phyloP scores from a whole-genome alignment of 2,113 vertebrate genomes.

The Myrmecophaga tridactyla region DNA sequence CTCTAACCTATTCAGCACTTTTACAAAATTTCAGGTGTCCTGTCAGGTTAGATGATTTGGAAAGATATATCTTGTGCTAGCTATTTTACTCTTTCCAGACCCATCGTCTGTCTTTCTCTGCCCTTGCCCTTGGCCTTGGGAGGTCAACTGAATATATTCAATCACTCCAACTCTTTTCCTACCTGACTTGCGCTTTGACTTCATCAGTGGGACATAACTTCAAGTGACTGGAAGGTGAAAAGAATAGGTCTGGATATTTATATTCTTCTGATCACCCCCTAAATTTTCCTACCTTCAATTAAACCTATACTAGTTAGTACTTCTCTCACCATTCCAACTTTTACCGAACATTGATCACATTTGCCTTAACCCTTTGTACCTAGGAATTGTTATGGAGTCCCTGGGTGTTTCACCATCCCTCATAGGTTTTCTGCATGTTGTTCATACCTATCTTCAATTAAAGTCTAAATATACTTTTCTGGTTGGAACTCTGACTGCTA shows the following conservation, averaged over 20 bases:
- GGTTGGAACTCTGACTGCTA: neutral
- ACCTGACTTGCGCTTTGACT: neutral
- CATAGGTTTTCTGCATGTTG: neutral
- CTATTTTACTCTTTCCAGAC: neutral
- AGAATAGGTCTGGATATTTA: neutral
- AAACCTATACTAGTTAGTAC: neutral
- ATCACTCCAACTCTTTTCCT: no score
- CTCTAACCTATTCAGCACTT: neutral
- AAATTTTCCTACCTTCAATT: neutral
- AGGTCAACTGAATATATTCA: fast-evolving
- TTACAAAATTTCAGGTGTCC: neutral
- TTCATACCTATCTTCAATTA: neutral
- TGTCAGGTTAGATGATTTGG: neutral
- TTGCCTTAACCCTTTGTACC: neutral
- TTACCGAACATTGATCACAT: neutral
- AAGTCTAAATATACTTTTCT: neutral
- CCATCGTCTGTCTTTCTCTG: neutral
- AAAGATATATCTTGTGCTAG: neutral
- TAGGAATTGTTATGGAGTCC: neutral
- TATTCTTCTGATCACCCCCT: neutral
- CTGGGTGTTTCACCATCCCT: neutral
- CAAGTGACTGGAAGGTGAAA: fast-evolving
- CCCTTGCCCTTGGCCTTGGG: neutral
- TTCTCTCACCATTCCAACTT: neutral
- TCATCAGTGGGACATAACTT: neutral